phyloP scores from a whole-genome alignment of 1,140 invertebrate species.

The Daktulosphaira vitifoliae region DNA sequence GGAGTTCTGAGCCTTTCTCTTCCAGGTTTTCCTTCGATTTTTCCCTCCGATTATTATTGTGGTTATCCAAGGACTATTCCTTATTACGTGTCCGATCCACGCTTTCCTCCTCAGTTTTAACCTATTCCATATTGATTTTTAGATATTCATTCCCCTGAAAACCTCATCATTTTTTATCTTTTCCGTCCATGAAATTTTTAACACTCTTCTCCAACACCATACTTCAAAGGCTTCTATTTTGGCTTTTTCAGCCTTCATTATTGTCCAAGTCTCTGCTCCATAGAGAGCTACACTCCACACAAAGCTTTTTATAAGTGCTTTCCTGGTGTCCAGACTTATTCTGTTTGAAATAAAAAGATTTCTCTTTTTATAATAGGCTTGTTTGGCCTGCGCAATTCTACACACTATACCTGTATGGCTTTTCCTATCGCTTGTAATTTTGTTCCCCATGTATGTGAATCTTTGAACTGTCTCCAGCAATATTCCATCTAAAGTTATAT shows the following conservation, averaged over 20 bases:
- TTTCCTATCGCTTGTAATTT: neutral
- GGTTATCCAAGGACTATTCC: neutral
- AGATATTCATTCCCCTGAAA: neutral
- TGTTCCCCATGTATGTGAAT: neutral
- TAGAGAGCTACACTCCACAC: constrained; percentile 8
- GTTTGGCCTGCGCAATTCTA: neutral
- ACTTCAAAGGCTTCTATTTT: constrained; percentile 39
- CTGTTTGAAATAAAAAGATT: neutral
- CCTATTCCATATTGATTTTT: neutral
- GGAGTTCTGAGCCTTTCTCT: neutral
- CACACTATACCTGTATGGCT: neutral
- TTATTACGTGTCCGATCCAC: neutral
- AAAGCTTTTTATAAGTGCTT: constrained; percentile 5
- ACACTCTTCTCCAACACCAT: constrained; percentile 39
- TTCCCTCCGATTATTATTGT: neutral
- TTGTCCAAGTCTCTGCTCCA: neutral
- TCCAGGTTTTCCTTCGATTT: neutral
- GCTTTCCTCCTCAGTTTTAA: neutral
- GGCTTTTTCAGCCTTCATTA: constrained; percentile 11
- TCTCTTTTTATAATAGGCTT: neutral
- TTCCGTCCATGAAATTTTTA: constrained; percentile 30
- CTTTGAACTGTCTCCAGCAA: neutral
- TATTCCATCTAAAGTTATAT: neutral
- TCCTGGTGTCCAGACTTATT: neutral
- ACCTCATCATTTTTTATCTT: constrained; percentile 14